phyloP scores from a whole-genome alignment of 2,797 vertebrate species.

The Liparis tanakae region DNA sequence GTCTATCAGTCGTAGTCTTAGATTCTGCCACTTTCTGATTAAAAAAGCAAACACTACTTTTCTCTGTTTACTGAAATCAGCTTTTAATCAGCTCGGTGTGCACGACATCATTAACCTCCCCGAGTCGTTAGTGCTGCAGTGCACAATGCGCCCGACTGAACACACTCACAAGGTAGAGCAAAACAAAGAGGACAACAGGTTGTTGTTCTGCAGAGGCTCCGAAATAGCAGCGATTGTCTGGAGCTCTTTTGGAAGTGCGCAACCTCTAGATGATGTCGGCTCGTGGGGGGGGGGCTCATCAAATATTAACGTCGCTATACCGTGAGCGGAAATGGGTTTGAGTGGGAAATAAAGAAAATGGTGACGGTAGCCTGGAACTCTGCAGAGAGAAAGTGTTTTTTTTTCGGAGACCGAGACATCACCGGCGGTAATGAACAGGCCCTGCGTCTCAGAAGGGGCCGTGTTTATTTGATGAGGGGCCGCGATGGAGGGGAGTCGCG shows the following conservation, averaged over 20 bases:
- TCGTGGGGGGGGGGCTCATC: slow-evolving; percentile 41
- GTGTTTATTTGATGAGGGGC: slow-evolving; percentile 41
- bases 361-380: slow-evolving; percentile 28
- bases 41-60: slow-evolving; percentile 6
- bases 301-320: slow-evolving; percentile 61
- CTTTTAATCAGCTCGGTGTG: slow-evolving; percentile 28
- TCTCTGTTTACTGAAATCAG: slow-evolving; percentile 15
- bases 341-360: slow-evolving; percentile 55
- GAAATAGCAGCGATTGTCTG: slow-evolving; percentile 41
- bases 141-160: slow-evolving; percentile 4
- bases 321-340: slow-evolving; percentile 50
- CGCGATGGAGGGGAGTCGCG: slow-evolving; percentile 13
- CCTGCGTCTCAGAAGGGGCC: slow-evolving; percentile 15
- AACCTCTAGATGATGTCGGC: slow-evolving; percentile 40
- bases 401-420: slow-evolving; percentile 34
- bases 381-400: slow-evolving; percentile 50
- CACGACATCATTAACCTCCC: slow-evolving; percentile 6
- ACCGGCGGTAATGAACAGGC: slow-evolving; percentile 39
- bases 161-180: slow-evolving; percentile 20
- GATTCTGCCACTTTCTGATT: slow-evolving; percentile 3
- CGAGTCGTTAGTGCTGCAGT: slow-evolving; percentile 20
- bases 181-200: slow-evolving; percentile 29
- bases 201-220: slow-evolving; percentile 18
- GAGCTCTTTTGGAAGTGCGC: slow-evolving; percentile 23
- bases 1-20: background rate